Evolutionary conservation across 1,140 invertebrate species (phyloP).

Genomic region (Pentalonia nigronervosa): DNA sequence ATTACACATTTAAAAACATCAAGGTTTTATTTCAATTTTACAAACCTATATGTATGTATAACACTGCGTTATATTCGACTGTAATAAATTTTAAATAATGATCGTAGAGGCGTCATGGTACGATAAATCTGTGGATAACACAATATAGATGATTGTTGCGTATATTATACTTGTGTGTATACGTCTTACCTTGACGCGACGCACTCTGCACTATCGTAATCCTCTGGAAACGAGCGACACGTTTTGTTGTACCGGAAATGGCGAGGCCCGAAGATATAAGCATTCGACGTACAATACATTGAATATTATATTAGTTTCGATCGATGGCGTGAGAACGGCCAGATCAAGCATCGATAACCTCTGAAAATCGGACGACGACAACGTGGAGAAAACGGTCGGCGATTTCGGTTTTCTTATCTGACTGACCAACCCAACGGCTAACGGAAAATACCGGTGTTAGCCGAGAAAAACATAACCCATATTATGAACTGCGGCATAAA

Average conservation of each 20-base stretch:
- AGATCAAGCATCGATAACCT: neutral
- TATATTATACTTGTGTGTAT: neutral
- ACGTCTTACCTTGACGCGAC: neutral
- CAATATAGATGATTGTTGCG: neutral
- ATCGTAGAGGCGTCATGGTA: neutral
- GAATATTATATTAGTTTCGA: neutral
- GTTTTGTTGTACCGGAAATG: neutral
- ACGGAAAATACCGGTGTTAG: neutral
- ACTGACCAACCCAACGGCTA: too few relatives aligned
- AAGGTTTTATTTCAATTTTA: neutral
- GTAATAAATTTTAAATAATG: conserved; percentile 1
- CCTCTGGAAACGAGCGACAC: neutral
- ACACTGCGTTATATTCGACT: neutral
- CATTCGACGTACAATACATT: neutral
- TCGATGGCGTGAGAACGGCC: neutral
- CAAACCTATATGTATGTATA: neutral
- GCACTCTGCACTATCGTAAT: neutral
- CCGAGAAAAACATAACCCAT: neutral
- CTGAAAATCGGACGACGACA: neutral
- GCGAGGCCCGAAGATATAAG: neutral
- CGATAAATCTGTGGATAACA: neutral
- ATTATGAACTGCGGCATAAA: neutral
- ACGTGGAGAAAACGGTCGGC: neutral
- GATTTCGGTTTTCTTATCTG: neutral
- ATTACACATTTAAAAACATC: too few relatives aligned